Conservation (phyloP, 2,113 vertebrate genomes). For the Elanus axillaris region DNA sequence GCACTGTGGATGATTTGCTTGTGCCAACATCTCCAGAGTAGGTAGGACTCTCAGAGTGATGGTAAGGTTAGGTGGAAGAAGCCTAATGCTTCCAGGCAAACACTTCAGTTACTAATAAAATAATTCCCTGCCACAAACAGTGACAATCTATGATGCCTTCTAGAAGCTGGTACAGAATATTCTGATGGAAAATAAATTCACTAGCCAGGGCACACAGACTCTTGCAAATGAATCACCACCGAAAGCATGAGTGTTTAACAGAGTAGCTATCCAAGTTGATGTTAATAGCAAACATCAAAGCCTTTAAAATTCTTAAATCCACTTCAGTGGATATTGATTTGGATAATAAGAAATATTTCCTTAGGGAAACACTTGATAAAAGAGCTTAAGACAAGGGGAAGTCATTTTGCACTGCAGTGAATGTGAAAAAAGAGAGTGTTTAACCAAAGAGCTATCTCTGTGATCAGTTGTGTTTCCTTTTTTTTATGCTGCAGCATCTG, state of each 20-base stretch:
- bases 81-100: not conserved
- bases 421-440: not conserved
- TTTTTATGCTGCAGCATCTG: not conserved
- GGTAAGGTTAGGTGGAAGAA: not conserved
- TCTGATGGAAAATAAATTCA: not conserved
- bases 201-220: not conserved
- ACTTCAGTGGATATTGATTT: constrained; percentile 44
- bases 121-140: not conserved
- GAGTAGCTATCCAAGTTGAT: not conserved
- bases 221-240: not conserved
- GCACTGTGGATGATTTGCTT: not conserved
- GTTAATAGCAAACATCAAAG: not conserved
- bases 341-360: not conserved
- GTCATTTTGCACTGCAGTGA: not conserved
- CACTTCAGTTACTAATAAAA: not conserved
- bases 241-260: not conserved
- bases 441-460: not conserved
- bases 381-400: not conserved
- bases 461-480: not conserved
- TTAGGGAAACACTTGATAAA: not conserved
- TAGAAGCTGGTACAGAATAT: not conserved
- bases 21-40: not conserved
- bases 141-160: not conserved
- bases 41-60: not conserved
- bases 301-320: constrained; percentile 18